Base-by-base conservation (phyloP, 2,888 invertebrate species). In the Xylocampa areola region DNA sequence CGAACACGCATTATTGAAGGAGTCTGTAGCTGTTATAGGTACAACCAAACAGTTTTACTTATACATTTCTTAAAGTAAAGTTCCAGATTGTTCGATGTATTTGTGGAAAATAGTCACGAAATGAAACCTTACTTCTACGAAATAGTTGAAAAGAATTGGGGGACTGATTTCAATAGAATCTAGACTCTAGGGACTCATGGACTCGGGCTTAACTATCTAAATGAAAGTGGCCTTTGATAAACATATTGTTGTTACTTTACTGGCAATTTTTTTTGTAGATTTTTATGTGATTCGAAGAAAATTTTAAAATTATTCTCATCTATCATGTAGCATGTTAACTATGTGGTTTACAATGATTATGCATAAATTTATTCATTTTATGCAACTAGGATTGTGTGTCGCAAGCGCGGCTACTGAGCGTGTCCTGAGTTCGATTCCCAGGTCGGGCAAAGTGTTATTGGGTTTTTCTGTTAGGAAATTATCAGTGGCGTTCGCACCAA, bases 1-100 rank as follows among this genome's bases (percentile, higher is more conserved):
- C 23, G 23, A 52, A 43, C 55, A 44, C 48, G 48, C 59, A 54
- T 73, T 66, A 73, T 70, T 55, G 43, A 52, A 66, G 41, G 44
- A 58, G 53, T 55, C 37, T 58, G 58, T 43, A 37, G 45, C 36
- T 21, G 35, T 41, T 48, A 55, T 17, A 25, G 8, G n/a, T n/a
- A 54, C 36, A 39, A 19, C 47, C 19, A 43, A 37, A 52, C 41
- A 39, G 23, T 39, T 54, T 67, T 58, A 52, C 65, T 55, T 59
- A 51, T 58, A n/a, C n/a, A 57, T 60, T 58, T 55, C 47, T 23
- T 23, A 10, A 52, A 58, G 16, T 29, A 44, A 55, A 50, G 32
- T 73, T 68, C 11, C n/a, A 50, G 29, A 37, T 45, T 48, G 13
- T 61, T 43, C 11, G 17, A 4, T 8, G 3, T 57, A 45, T 36